phyloP scores from a whole-genome alignment of 2,888 invertebrate genomes.

The Carabus problematicus region DNA sequence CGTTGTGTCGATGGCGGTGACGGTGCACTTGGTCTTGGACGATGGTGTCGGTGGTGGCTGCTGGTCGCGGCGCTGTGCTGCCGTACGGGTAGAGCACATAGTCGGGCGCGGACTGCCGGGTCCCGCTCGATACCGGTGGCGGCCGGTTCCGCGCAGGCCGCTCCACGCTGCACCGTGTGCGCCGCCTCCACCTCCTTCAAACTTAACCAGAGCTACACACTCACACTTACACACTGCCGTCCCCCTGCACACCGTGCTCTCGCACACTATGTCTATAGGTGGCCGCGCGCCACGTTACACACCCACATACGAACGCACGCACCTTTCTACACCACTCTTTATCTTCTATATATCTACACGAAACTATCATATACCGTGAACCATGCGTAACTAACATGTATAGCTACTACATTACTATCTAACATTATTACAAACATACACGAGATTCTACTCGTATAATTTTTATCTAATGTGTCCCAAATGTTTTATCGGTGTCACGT shows the following conservation, averaged over 20 bases:
- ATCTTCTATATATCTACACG: too few relatives aligned
- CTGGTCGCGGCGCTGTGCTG: slow-evolving; percentile 20
- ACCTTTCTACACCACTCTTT: neutral
- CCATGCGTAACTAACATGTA: too few relatives aligned
- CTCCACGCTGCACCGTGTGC: slow-evolving; percentile 20
- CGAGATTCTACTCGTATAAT: too few relatives aligned
- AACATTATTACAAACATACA: too few relatives aligned
- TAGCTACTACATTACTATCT: too few relatives aligned
- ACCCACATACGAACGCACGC: slow-evolving; percentile 3
- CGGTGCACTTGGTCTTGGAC: slow-evolving; percentile 10
- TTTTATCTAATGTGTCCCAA: too few relatives aligned
- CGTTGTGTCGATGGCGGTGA: slow-evolving; percentile 17
- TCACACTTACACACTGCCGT: slow-evolving; percentile 9
- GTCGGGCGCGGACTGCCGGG: slow-evolving; percentile 34
- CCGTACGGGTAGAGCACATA: slow-evolving; percentile 25
- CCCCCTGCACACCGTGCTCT: slow-evolving; percentile 9
- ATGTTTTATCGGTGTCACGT: too few relatives aligned
- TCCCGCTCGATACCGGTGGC: slow-evolving; percentile 28
- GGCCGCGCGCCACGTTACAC: neutral
- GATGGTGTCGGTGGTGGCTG: slow-evolving; percentile 16
- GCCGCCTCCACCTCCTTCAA: slow-evolving; percentile 5
- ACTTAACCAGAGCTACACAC: slow-evolving; percentile 1
- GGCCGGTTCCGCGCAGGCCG: slow-evolving; percentile 25
- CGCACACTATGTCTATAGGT: slow-evolving; percentile 15
- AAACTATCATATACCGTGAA: too few relatives aligned